Conservation (phyloP, 2,888 invertebrate genomes). For the Synanthedon formicaeformis region DNA sequence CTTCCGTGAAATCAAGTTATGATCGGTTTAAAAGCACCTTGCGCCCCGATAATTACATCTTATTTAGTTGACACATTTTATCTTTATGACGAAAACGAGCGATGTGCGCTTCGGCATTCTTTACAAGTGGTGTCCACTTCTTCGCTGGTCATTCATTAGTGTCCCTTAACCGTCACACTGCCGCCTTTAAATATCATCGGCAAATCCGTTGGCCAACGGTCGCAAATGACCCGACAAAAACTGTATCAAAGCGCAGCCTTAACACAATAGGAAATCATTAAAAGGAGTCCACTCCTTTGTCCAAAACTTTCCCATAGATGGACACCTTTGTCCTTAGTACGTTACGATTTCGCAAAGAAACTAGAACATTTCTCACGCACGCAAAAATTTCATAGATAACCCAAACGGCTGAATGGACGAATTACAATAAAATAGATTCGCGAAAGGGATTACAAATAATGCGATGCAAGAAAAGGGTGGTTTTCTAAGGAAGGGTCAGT, state of each 20-base stretch:
- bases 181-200: conserved; percentile 56
- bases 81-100: no score
- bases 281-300: conserved; percentile 65
- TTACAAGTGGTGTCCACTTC: no score
- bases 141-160: neutral
- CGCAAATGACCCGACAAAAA: conserved; percentile 51
- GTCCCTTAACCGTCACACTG: conserved; percentile 28
- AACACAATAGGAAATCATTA: conserved; percentile 64
- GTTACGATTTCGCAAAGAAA: conserved; percentile 67
- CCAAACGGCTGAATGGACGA: conserved; percentile 47
- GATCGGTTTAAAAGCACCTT: no score
- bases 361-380: conserved; percentile 64
- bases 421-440: conserved; percentile 69
- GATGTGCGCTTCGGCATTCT: no score
- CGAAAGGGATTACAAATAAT: conserved; percentile 72
- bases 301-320: conserved; percentile 50
- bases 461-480: conserved; percentile 62
- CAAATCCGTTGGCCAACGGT: conserved; percentile 66
- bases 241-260: conserved; percentile 48
- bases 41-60: no score
- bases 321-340: conserved; percentile 30
- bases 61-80: no score
- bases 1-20: no score
- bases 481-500: conserved; percentile 54
- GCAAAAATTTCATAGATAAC: conserved; percentile 64